phyloP scores from a whole-genome alignment of 2,113 vertebrate species.

The Pyxicephalus adspersus region DNA sequence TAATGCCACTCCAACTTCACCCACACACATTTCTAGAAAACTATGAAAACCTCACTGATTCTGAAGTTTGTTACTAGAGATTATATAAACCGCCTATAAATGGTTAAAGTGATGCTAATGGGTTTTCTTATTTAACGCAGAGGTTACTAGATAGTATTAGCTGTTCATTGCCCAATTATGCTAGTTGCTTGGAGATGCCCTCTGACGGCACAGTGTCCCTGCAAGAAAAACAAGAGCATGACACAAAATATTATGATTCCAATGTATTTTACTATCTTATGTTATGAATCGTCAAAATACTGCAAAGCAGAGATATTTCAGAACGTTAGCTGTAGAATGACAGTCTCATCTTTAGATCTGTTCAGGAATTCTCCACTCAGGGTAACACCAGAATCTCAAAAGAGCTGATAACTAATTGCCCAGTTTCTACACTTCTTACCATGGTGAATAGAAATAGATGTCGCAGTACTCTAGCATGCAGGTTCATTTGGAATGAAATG shows the following conservation, averaged over 20 bases:
- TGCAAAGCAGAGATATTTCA: neutral
- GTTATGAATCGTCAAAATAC: neutral
- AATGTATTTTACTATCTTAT: neutral
- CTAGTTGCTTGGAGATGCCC: too few species aligned
- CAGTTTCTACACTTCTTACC: conserved; percentile 2
- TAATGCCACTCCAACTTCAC: too few species aligned
- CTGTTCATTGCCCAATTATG: too few species aligned
- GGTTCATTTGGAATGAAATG: conserved; percentile 3
- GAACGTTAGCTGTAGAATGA: neutral
- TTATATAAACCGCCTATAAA: too few species aligned
- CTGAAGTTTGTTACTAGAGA: too few species aligned
- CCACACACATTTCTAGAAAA: too few species aligned
- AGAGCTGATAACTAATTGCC: conserved; percentile 1
- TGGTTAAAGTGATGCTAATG: too few species aligned
- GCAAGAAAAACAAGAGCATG: too few species aligned
- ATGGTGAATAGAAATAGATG: conserved; percentile 15
- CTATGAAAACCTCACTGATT: too few species aligned
- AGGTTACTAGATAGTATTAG: too few species aligned
- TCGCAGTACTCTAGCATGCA: neutral
- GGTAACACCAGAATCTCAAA: neutral
- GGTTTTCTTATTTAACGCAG: too few species aligned
- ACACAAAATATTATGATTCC: neutral
- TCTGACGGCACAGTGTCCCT: too few species aligned
- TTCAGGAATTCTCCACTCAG: conserved; percentile 5
- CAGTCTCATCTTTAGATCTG: neutral